Percentiles rank a stretch among this genome's conserved stretches.
Conservation (phyloP, 2,888 invertebrate genomes). For the Monochamus alternatus region DNA sequence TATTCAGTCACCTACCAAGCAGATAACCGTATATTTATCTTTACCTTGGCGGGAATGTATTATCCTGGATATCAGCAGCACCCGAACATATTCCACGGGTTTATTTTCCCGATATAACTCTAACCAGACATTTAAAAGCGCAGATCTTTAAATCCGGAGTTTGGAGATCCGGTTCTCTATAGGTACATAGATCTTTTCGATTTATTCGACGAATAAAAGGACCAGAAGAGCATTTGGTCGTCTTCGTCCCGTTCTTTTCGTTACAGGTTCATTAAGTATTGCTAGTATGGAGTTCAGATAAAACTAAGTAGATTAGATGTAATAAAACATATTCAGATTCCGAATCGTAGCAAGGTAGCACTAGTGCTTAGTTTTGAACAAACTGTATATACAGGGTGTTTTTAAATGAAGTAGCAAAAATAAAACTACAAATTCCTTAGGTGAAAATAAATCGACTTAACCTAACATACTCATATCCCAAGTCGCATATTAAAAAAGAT, state of each 20-base stretch:
- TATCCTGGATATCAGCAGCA: neutral
- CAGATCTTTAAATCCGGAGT: conserved; percentile 29
- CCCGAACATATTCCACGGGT: conserved; percentile 16
- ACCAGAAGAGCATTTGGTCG: conserved; percentile 3
- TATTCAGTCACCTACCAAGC: neutral
- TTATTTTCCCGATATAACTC: conserved; percentile 25
- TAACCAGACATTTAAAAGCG: conserved; percentile 11
- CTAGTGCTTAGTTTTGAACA: too few species aligned
- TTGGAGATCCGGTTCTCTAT: conserved; percentile 43
- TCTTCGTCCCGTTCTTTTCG: neutral
- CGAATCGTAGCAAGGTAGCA: too few species aligned
- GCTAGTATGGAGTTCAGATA: neutral
- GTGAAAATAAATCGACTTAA: too few species aligned
- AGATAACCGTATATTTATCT: conserved; percentile 10
- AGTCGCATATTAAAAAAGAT: too few species aligned
- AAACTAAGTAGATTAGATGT: too few species aligned
- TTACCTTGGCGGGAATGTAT: neutral
- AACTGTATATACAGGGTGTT: too few species aligned
- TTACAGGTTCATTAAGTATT: neutral
- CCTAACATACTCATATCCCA: too few species aligned
- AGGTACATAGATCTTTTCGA: conserved; percentile 47
- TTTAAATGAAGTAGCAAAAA: too few species aligned
- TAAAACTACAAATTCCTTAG: too few species aligned
- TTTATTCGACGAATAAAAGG: conserved; percentile 43
- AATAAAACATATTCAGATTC: too few species aligned